phyloP scores from a whole-genome alignment of 2,113 vertebrate species.

The Thamnaconus septentrionalis region DNA sequence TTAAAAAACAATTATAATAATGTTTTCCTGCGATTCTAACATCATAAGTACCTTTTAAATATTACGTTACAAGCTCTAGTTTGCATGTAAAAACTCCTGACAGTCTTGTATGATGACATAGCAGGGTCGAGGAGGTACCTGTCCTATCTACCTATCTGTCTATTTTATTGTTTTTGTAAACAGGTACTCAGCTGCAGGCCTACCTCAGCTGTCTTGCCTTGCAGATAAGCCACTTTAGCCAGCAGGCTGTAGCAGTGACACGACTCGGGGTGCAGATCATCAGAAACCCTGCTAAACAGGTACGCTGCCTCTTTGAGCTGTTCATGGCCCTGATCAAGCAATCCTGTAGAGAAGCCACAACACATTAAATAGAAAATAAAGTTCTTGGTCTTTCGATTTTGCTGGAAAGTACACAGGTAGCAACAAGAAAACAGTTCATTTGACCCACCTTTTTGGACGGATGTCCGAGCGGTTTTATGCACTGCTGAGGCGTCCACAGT shows the following conservation, averaged over 20 bases:
- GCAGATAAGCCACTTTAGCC: slow-evolving; percentile 75
- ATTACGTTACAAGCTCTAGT: background rate
- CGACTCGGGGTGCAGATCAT: slow-evolving; percentile 78
- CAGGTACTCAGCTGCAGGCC: background rate
- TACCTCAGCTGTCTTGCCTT: slow-evolving; percentile 74
- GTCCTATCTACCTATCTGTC: background rate
- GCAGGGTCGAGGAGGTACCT: too few relatives aligned
- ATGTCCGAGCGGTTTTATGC: slow-evolving; percentile 64
- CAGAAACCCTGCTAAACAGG: slow-evolving; percentile 77
- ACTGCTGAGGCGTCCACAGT: slow-evolving; percentile 68
- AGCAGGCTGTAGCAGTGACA: slow-evolving; percentile 74
- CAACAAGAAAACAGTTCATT: background rate
- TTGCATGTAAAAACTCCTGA: background rate
- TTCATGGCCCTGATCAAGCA: slow-evolving; percentile 76
- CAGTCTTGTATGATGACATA: too few relatives aligned
- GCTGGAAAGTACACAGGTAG: background rate
- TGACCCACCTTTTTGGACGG: slow-evolving; percentile 75
- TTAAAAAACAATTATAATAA: too few relatives aligned
- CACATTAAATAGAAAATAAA: background rate
- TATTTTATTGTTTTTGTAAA: background rate
- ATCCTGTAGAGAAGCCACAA: slow-evolving; percentile 57
- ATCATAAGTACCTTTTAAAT: too few relatives aligned
- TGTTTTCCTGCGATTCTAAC: too few relatives aligned
- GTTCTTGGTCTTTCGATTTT: background rate
- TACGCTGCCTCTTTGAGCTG: slow-evolving; percentile 77